These are phyloP conservation scores for Pseudomyrmex gracilis DNA, from an alignment of 1,140 invertebrate species.

Conservation along the genomic window DNA sequence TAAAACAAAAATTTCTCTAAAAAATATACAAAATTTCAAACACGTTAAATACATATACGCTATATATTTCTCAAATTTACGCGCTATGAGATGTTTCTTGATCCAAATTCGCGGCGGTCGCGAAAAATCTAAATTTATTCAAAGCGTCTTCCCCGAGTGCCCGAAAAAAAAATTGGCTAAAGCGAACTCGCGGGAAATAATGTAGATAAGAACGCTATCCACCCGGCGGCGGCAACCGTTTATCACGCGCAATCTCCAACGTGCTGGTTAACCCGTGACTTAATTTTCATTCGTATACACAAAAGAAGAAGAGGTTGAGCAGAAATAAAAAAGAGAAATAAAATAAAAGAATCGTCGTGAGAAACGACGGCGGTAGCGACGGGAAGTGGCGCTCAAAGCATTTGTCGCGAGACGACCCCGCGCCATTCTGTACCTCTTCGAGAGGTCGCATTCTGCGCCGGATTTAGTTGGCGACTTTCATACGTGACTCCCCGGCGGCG, in stretches of 20 bases:
- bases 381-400: slow-evolving; percentile 34
- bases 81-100: slow-evolving; percentile 1
- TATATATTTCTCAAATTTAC: slow-evolving; percentile 16
- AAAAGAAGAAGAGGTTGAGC: neutral
- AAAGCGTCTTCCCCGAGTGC: neutral
- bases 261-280: slow-evolving; percentile 31
- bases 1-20: neutral
- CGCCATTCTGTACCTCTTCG: slow-evolving; percentile 22
- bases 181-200: slow-evolving; percentile 1
- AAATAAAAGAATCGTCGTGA: slow-evolving; percentile 23
- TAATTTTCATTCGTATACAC: slow-evolving; percentile 36
- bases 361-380: slow-evolving; percentile 37
- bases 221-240: slow-evolving; percentile 18
- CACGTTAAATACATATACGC: neutral
- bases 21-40: too few species aligned
- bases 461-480: slow-evolving; percentile 42
- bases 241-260: slow-evolving; percentile 42
- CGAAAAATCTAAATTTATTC: slow-evolving; percentile 41
- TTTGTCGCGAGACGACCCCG: slow-evolving; percentile 35
- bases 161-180: slow-evolving; percentile 41
- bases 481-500: slow-evolving; percentile 19
- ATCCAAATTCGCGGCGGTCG: neutral
- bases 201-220: slow-evolving; percentile 39
- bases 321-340: too few species aligned
- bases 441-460: slow-evolving; percentile 39